Percentiles rank a stretch among this genome's conserved stretches.
phyloP scores from a whole-genome alignment of 2,113 vertebrate species.

The Dolichotis patagonum region DNA sequence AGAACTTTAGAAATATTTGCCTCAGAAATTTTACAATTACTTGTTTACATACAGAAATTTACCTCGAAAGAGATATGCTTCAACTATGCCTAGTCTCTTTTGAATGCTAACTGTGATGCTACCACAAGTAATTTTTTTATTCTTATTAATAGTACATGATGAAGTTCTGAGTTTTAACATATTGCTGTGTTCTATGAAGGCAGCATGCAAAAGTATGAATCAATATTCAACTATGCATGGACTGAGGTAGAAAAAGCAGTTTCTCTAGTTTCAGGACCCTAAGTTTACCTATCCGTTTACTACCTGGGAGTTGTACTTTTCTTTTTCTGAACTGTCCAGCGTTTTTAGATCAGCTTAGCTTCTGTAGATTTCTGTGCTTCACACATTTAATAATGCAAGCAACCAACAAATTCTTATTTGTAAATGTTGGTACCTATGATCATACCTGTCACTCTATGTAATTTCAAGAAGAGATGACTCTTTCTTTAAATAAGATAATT shows the following conservation, averaged over 20 bases:
- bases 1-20: neutral
- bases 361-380: no score
- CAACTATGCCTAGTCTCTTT: neutral
- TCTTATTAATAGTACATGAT: neutral
- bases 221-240: neutral
- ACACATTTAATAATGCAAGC: neutral
- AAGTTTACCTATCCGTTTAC: neutral
- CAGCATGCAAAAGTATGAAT: neutral
- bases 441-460: neutral
- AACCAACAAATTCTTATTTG: neutral
- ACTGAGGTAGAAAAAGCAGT: neutral
- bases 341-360: no score
- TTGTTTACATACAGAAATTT: neutral
- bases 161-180: neutral
- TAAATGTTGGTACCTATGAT: neutral
- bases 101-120: conserved; percentile 7
- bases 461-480: neutral
- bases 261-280: neutral
- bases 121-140: neutral
- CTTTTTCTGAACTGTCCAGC: neutral
- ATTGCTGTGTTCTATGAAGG: neutral
- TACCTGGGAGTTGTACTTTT: neutral
- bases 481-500: neutral
- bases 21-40: neutral
- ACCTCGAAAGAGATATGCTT: neutral